phyloP scores from a whole-genome alignment of 2,888 invertebrate species.

The Spodoptera exigua region DNA sequence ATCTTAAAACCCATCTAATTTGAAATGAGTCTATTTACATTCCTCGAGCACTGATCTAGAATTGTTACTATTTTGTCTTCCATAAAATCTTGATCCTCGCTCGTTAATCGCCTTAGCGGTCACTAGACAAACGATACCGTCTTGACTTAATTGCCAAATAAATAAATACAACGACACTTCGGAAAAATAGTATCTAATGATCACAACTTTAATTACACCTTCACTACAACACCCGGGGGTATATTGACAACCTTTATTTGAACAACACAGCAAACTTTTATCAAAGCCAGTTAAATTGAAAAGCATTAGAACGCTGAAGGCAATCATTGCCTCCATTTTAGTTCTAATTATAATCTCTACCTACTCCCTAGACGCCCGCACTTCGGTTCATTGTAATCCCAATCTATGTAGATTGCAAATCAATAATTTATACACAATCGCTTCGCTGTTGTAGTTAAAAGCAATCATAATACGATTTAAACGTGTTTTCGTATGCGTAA shows the following conservation, averaged over 20 bases:
- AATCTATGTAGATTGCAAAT: constrained; percentile 72
- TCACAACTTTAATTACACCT: constrained; percentile 12
- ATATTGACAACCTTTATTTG: constrained; percentile 22
- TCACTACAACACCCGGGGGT: constrained; percentile 13
- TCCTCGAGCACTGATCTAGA: too few species aligned
- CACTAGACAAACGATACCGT: constrained; percentile 1
- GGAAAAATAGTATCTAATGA: background rate
- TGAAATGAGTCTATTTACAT: too few species aligned
- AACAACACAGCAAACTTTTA: constrained; percentile 14
- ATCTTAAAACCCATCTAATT: too few species aligned
- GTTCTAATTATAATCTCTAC: constrained; percentile 32
- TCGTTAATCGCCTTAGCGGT: too few species aligned
- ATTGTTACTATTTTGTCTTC: too few species aligned
- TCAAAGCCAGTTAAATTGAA: constrained; percentile 37
- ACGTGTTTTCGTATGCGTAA: constrained; percentile 75
- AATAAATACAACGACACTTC: too few species aligned
- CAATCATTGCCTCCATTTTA: constrained; percentile 24
- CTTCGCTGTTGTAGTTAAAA: constrained; percentile 68
- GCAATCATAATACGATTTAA: constrained; percentile 74
- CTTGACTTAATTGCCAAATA: too few species aligned
- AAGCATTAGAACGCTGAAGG: constrained; percentile 31
- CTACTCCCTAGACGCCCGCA: constrained; percentile 19
- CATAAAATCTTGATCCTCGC: too few species aligned
- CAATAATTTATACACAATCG: constrained; percentile 72
- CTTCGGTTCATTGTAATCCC: constrained; percentile 47